These are phyloP conservation scores for Pyrocoelia pectoralis DNA, from an alignment of 2,888 invertebrate genomes.

Conservation along the genomic window DNA sequence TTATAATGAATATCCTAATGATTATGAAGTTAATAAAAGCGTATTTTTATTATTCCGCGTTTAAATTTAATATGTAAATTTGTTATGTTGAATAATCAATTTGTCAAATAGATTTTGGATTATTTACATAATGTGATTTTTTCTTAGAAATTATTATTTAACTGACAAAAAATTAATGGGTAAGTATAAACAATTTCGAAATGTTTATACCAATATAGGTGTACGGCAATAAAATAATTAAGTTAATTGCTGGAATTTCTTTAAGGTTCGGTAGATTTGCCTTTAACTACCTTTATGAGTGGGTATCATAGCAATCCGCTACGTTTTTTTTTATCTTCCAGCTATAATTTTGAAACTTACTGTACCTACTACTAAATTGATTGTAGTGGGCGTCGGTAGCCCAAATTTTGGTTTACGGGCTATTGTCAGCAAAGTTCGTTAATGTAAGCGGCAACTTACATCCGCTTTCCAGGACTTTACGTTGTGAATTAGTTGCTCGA, in stretches of 20 bases:
- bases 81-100: conserved; percentile 7
- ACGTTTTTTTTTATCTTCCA: too few relatives aligned
- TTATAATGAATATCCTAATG: conserved; percentile 8
- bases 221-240: not conserved
- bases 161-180: not conserved
- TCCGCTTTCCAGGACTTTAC: too few relatives aligned
- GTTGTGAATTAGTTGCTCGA: too few relatives aligned
- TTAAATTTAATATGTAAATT: conserved; percentile 12
- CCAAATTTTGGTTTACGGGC: too few relatives aligned
- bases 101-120: conserved; percentile 1
- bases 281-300: too few relatives aligned
- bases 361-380: too few relatives aligned
- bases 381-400: too few relatives aligned
- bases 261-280: too few relatives aligned
- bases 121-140: conserved; percentile 10
- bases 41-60: conserved; percentile 10
- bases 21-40: conserved; percentile 10
- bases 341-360: too few relatives aligned
- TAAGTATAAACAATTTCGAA: not conserved
- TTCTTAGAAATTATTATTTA: conserved; percentile 1
- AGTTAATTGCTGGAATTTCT: not conserved
- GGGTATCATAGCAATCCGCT: too few relatives aligned
- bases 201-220: not conserved
- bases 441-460: too few relatives aligned
- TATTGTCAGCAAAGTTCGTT: too few relatives aligned